Conservation (phyloP, 2,113 vertebrate species). For the Trichechus manatus region DNA sequence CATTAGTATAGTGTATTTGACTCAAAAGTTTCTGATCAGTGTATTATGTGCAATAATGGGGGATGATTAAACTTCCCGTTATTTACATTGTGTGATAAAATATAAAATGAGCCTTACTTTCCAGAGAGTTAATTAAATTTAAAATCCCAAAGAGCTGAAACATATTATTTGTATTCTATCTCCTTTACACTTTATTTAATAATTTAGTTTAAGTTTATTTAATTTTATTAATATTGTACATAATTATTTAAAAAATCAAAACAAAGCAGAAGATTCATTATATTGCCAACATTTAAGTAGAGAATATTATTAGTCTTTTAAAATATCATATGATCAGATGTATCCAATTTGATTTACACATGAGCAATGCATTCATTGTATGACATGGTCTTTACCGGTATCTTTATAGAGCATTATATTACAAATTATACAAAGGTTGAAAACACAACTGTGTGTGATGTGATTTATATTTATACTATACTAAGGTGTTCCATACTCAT, state of each 20-base stretch:
- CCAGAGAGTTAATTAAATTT: constrained; percentile 31
- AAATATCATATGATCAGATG: not conserved
- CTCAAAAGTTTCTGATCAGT: constrained; percentile 51
- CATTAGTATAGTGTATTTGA: constrained; percentile 10
- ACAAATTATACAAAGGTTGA: not conserved
- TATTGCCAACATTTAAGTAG: not conserved
- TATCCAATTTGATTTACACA: not conserved
- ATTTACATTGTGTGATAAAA: constrained; percentile 52
- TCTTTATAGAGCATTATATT: not conserved
- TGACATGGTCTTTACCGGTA: not conserved
- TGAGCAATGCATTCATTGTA: not conserved
- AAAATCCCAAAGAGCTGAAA: not conserved
- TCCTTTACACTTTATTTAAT: not conserved
- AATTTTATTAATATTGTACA: not conserved
- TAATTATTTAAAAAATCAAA: constrained; percentile 44
- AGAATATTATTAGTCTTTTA: constrained; percentile 26
- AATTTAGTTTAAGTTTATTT: constrained; percentile 5
- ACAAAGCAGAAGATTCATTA: not conserved
- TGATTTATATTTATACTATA: not conserved
- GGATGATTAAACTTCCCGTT: constrained; percentile 15
- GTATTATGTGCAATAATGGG: not conserved
- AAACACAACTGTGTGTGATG: not conserved
- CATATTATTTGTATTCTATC: not conserved
- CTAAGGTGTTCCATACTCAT: not conserved
- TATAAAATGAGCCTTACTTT: not conserved